Conservation (phyloP, 2,113 vertebrate species). For the Melanotaenia duboulayi region DNA sequence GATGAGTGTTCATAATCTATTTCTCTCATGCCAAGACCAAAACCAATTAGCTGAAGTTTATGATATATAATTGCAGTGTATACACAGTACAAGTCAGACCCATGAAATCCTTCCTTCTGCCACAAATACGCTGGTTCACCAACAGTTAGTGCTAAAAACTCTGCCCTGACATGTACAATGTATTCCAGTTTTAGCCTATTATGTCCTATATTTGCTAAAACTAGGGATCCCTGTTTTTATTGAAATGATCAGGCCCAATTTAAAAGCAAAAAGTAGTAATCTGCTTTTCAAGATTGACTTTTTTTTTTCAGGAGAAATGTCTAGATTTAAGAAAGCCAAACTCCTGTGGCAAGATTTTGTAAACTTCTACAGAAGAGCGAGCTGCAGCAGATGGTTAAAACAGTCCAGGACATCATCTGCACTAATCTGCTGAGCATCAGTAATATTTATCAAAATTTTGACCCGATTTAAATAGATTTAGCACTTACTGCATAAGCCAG, state of each 20-base stretch:
- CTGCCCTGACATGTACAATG: not conserved
- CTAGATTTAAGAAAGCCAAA: not conserved
- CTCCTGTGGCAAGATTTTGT: not conserved
- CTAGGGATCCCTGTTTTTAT: not conserved
- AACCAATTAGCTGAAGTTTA: not conserved
- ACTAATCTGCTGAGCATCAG: too few relatives aligned
- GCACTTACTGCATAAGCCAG: not conserved
- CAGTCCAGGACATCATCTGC: not conserved
- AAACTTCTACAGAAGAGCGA: not conserved
- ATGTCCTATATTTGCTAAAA: not conserved
- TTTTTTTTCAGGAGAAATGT: not conserved
- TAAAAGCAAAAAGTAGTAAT: too few relatives aligned
- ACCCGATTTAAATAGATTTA: not conserved
- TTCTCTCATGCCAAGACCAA: conserved; percentile 19
- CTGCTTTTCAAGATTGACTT: not conserved
- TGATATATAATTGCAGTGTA: too few relatives aligned
- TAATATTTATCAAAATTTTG: not conserved
- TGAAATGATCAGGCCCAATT: not conserved
- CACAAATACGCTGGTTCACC: not conserved
- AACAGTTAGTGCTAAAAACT: conserved; percentile 7
- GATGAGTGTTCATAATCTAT: not conserved
- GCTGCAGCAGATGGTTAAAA: not conserved
- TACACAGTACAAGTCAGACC: not conserved
- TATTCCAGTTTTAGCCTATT: not conserved
- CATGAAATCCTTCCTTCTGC: not conserved